Evolutionary conservation across 2,113 vertebrate genomes (phyloP).

Genomic region (Gopherus evgoodei): DNA sequence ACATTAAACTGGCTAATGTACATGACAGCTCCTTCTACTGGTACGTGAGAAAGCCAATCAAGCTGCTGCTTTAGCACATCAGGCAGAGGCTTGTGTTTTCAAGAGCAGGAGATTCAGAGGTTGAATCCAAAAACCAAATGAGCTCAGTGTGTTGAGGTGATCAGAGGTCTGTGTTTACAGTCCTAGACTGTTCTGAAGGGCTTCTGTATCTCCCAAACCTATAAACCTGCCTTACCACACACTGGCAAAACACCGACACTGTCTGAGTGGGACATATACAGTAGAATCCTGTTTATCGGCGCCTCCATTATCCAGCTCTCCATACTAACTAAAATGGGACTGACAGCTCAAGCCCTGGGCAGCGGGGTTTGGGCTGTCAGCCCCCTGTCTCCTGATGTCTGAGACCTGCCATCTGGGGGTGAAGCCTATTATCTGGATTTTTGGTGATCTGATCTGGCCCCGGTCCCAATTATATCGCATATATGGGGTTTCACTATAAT

Average conservation of each 20-base stretch:
- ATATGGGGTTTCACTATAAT: neutral
- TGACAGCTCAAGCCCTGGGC: too few species aligned
- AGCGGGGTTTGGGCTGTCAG: neutral
- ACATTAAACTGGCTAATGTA: neutral
- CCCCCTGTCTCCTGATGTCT: neutral
- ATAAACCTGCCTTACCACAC: neutral
- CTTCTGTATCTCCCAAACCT: neutral
- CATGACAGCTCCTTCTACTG: accelerated
- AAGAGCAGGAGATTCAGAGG: accelerated
- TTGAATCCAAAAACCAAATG: neutral
- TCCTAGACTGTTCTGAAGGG: neutral
- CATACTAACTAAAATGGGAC: neutral
- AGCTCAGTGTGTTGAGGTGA: neutral
- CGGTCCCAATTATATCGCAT: neutral
- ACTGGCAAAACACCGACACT: neutral
- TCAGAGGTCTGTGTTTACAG: neutral
- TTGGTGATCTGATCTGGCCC: neutral
- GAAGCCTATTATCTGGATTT: neutral
- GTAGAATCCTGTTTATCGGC: neutral
- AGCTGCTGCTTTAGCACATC: neutral
- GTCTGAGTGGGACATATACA: neutral
- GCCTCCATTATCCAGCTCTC: neutral
- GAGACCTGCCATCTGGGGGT: neutral
- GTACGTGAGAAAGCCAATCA: neutral
- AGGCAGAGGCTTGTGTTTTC: neutral